Conservation (phyloP, 2,888 invertebrate species). For the Clanis bilineata region DNA sequence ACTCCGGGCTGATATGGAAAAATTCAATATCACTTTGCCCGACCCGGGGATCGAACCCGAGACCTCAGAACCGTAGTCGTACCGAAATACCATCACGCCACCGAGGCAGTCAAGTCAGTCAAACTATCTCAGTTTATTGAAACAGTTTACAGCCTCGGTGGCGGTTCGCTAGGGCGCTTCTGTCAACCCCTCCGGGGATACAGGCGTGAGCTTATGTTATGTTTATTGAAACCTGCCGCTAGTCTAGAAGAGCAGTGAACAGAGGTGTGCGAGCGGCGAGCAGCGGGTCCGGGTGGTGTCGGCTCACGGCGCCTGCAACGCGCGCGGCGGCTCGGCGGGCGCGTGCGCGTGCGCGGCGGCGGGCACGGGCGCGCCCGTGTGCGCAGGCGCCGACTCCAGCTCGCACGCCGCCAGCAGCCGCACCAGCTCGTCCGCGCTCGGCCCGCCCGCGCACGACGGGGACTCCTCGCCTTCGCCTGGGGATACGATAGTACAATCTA, state of each 20-base stretch:
- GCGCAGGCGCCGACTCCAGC: conserved; percentile 90
- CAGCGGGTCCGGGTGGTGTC: conserved; percentile 31
- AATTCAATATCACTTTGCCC: no score
- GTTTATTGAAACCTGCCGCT: neutral
- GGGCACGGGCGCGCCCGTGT: conserved; percentile 18
- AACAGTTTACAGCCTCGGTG: no score
- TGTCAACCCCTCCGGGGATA: no score
- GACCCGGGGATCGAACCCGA: no score
- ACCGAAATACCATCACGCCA: no score
- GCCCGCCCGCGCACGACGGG: conserved; percentile 88
- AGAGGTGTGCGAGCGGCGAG: conserved; percentile 37
- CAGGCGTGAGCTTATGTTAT: no score
- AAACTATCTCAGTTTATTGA: no score
- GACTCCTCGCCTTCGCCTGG: conserved; percentile 73
- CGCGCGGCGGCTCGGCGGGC: conserved; percentile 46
- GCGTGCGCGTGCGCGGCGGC: conserved; percentile 54
- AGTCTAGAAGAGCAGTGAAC: neutral
- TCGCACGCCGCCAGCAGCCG: conserved; percentile 97
- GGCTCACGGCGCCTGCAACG: conserved; percentile 58
- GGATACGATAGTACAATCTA: neutral
- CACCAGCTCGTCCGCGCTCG: conserved; percentile 94
- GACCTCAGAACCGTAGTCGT: no score
- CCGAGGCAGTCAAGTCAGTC: no score
- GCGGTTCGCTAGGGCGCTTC: no score
- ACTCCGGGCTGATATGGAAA: no score